A percentile compares a stretch with the other conserved stretches of the same genome.
Conservation (phyloP, 1,140 invertebrate genomes). For the Fopius arisanus region DNA sequence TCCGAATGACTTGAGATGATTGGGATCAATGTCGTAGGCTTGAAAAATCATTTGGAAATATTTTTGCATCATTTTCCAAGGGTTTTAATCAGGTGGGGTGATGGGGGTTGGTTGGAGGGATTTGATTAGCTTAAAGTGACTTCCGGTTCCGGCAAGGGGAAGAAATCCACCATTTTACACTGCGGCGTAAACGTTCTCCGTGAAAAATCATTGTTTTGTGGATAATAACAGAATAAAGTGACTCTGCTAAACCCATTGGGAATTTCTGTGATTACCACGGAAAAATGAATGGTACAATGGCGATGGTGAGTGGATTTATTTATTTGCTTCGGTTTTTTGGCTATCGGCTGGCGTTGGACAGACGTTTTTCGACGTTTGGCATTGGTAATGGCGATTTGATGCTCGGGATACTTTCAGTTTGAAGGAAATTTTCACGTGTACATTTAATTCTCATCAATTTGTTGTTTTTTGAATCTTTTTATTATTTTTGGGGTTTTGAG, state of each 20-base stretch:
- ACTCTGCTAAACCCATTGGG: background rate
- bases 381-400: slow-evolving; percentile 6
- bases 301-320: slow-evolving; percentile 50
- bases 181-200: background rate
- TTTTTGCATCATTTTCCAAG: no score
- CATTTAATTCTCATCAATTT: background rate
- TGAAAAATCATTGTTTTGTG: background rate
- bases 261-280: background rate
- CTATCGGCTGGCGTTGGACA: background rate
- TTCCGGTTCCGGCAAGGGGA: no score
- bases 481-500: no score
- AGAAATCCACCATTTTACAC: no score
- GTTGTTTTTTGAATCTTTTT: background rate
- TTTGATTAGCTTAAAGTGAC: no score
- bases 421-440: background rate
- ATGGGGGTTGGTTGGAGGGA: no score
- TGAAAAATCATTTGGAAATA: no score
- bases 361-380: background rate
- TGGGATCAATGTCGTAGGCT: no score
- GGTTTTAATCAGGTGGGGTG: no score
- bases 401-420: background rate
- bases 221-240: background rate
- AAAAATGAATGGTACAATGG: slow-evolving; percentile 58
- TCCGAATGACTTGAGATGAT: no score
- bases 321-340: background rate